phyloP scores from a whole-genome alignment of 2,888 invertebrate species.

The Tinea semifulvella region DNA sequence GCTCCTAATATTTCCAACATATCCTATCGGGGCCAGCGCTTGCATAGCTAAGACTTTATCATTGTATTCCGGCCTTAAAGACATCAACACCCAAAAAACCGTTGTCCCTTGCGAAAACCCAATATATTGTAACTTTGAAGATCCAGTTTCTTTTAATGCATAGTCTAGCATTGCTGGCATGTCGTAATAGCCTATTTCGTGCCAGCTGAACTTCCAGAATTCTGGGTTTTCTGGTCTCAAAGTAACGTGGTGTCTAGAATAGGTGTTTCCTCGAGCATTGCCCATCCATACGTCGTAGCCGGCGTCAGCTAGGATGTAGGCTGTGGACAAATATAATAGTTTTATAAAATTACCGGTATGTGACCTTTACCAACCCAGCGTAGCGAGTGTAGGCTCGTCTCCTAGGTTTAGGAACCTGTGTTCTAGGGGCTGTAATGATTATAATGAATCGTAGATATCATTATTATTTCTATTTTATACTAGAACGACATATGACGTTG shows the following conservation, averaged over 20 bases:
- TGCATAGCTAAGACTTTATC: slow-evolving; percentile 66
- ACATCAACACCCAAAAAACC: slow-evolving; percentile 67
- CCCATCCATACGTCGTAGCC: slow-evolving; percentile 88
- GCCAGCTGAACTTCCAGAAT: slow-evolving; percentile 72
- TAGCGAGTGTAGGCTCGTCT: too few relatives aligned
- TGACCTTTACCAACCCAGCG: too few relatives aligned
- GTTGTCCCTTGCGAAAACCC: slow-evolving; percentile 80
- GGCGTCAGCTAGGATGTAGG: slow-evolving; percentile 71
- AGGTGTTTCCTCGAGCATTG: slow-evolving; percentile 84
- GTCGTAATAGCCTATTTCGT: slow-evolving; percentile 80
- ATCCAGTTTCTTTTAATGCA: slow-evolving; percentile 61
- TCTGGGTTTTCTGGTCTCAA: slow-evolving; percentile 37
- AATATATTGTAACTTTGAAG: slow-evolving; percentile 69
- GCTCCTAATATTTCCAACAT: slow-evolving; percentile 51
- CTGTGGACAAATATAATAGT: too few relatives aligned
- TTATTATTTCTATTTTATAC: too few relatives aligned
- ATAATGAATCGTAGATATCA: too few relatives aligned
- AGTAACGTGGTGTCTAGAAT: slow-evolving; percentile 70
- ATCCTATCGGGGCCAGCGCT: slow-evolving; percentile 70
- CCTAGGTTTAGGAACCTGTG: too few relatives aligned
- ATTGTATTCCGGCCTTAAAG: slow-evolving; percentile 66
- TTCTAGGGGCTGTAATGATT: too few relatives aligned
- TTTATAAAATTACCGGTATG: too few relatives aligned
- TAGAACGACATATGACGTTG: too few relatives aligned
- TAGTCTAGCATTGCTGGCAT: slow-evolving; percentile 80